phyloP scores from a whole-genome alignment of 2,113 vertebrate species.

The Ophiodon elongatus region DNA sequence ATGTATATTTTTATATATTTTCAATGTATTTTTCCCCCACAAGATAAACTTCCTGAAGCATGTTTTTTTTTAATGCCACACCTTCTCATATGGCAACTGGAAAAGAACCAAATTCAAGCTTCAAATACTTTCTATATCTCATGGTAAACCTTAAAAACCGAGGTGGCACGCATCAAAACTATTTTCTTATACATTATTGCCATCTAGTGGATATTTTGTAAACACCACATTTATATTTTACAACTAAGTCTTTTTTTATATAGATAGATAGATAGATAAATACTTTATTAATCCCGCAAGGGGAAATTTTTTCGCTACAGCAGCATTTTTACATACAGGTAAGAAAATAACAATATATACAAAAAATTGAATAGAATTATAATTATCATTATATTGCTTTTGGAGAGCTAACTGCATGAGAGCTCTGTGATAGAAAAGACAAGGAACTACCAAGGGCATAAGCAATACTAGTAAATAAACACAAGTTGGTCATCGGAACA shows the following conservation, averaged over 20 bases:
- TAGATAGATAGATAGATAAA: too few species aligned
- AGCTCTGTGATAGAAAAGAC: background rate
- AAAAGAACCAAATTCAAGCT: conserved; percentile 36
- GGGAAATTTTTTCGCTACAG: too few species aligned
- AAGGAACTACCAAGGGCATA: background rate
- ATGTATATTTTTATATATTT: conserved; percentile 16
- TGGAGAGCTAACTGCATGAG: background rate
- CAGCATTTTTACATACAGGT: too few species aligned
- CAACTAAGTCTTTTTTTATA: background rate
- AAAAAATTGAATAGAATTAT: too few species aligned
- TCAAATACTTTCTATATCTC: background rate
- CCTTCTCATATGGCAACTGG: conserved; percentile 44
- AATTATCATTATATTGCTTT: conserved; percentile 22
- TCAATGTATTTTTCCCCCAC: background rate
- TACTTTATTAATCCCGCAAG: too few species aligned
- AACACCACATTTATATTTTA: background rate
- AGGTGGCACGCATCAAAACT: background rate
- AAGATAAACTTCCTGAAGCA: conserved; percentile 44
- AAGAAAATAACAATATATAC: too few species aligned
- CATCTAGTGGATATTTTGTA: conserved; percentile 72
- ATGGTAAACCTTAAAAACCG: conserved; percentile 3
- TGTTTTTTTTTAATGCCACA: conserved; percentile 46
- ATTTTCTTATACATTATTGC: conserved; percentile 55
- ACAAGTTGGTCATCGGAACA: background rate
- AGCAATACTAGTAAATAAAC: background rate